Evolutionary conservation across 2,888 invertebrate species (phyloP), one percentile per base, ranked within the genome.

Genomic region (Hedychridium roseum): DNA sequence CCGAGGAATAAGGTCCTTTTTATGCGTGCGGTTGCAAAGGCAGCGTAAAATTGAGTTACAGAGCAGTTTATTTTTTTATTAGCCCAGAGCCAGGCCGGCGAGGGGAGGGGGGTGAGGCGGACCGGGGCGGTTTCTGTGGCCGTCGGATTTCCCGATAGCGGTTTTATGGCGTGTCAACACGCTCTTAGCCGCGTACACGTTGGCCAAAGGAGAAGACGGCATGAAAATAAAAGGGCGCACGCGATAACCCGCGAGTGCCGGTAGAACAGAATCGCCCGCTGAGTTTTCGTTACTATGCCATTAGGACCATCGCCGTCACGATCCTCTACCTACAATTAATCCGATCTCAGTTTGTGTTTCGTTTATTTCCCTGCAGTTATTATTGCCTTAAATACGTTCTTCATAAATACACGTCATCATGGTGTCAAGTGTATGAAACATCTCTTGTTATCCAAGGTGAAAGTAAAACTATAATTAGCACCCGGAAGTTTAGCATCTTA

Each of bases 141-240:
- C 68, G 66, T 63, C 65, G 75, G 71, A 74, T 76, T 77, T 74
- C 64, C 69, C 74, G 71, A 76, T 74, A 75, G 73, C 64, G 66
- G 67, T 73, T 78, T 77, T 76, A 77, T 78, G 66, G 74, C 76
- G 74, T 77, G 77, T 78, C 76, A 78, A 78, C 77, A 76, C 72
- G 75, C 70, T 73, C 71, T 58, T 61, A 55, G 50, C 47, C 56
- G 53, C 45, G 39, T 43, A 35, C 36, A 46, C 42, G 28, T 41
- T 27, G 26, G 28, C 36, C 42, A 47, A 42, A 41, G 34, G 14
- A 15, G 27, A 34, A 11, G 20, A 27, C 18, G 16, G 38, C 17
- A 9, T 14, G 18, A 40, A 16, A 6, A 38, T 18, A 27, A 32
- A 31, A 31, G 23, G 39, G 32, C 37, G 48, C 71, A 69, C 71